Base-by-base conservation (phyloP, 2,113 vertebrate genomes). In the Aegithalos caudatus region DNA sequence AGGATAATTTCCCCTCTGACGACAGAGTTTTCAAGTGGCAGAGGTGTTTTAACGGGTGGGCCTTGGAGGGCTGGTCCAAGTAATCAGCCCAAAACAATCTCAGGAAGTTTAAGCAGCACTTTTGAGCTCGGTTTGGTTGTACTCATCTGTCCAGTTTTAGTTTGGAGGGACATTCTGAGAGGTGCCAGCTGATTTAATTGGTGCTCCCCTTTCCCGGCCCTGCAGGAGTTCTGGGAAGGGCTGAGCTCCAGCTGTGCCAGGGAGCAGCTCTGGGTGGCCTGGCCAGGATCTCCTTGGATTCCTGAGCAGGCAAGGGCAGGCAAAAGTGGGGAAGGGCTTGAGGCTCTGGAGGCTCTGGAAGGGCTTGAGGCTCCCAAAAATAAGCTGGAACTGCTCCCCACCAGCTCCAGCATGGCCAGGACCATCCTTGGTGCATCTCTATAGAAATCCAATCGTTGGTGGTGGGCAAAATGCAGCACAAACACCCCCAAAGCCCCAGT, bases 31-130 rank as follows among this genome's bases (percentile, higher is more conserved):
- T 81, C 92, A 38, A 66, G 69, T 13, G 86, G 58, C 86, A 92
- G 95, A 86, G 90, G 87, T 90, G 93, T 74, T 97, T 48, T 3
- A 70, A 44, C 6, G 88, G 47, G 79, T 93, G 92, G 77, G 72
- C 88, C 91, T 91, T 25, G 77, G 86, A 91, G 65, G 94, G 35
- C 83, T 62, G 67, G 20, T 93, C 88, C 94, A 90, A 95, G 56
- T 93, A 96, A 94, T 94, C 93, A 94, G 80, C 45, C 86, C 37
- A 33, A 94, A 88, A 97, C 87, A 92, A 93, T 97, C 58, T 83
- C 92, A 96, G 94, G 94, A 96, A 96, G 72, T 64, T 94, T 37
- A 31, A 73, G 69, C 38, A 60, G 14, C 42, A 6, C 9, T 51
- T 54, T 54, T 4, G 74, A 91, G 85, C 81, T 57, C 0, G 40